Conservation (phyloP, 2,113 vertebrate genomes). For the Stomatorhinus ivindoensis region DNA sequence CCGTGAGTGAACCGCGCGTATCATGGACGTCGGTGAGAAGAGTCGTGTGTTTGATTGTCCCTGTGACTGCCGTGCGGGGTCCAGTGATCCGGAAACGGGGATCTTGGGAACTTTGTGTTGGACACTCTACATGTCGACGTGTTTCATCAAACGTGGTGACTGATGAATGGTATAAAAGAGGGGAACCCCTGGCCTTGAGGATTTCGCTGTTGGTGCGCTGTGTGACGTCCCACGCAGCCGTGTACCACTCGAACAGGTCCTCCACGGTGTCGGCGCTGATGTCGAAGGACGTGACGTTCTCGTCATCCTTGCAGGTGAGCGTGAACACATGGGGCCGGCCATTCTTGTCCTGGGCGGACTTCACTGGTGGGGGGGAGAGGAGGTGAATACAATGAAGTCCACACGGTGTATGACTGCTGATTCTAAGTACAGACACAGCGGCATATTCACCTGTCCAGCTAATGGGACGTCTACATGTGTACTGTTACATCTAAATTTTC, state of each 20-base stretch:
- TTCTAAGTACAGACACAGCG: background rate
- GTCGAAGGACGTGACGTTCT: constrained; percentile 69
- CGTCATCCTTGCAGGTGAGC: constrained; percentile 66
- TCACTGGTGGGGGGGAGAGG: constrained; percentile 38
- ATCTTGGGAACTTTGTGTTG: background rate
- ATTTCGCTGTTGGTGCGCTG: constrained; percentile 59
- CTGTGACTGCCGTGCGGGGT: background rate
- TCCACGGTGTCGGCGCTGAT: constrained; percentile 76
- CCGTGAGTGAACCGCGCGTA: background rate
- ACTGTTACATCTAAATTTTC: background rate
- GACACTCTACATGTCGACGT: background rate
- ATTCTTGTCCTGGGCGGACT: constrained; percentile 64
- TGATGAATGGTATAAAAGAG: background rate
- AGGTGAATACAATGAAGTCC: background rate
- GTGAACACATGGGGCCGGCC: constrained; percentile 74
- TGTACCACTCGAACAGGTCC: constrained; percentile 86
- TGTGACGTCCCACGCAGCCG: constrained; percentile 78
- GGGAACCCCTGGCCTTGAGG: constrained; percentile 46
- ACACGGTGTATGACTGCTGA: background rate
- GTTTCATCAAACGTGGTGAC: background rate
- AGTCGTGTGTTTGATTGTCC: background rate
- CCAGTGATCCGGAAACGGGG: background rate
- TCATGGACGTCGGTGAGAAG: background rate
- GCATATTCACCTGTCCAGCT: background rate
- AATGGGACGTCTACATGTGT: background rate